phyloP scores from a whole-genome alignment of 1,140 invertebrate species.

The Cyphomyrmex costatus region DNA sequence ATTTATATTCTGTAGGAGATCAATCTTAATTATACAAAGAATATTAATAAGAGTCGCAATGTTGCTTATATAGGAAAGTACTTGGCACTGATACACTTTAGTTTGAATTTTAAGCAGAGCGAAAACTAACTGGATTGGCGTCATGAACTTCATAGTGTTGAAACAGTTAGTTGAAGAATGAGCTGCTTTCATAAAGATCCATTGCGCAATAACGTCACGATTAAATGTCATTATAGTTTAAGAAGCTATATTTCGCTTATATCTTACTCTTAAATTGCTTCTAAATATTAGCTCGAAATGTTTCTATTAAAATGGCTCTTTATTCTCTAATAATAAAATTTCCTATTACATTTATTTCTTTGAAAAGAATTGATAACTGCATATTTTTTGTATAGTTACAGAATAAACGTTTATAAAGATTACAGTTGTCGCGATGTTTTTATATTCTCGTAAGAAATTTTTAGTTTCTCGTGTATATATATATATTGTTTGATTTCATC shows the following conservation, averaged over 20 bases:
- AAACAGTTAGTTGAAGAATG: conserved; percentile 15
- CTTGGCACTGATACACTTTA: not conserved
- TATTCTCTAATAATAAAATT: not conserved
- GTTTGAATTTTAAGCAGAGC: conserved; percentile 1
- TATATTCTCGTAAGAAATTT: not conserved
- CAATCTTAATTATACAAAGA: conserved; percentile 6
- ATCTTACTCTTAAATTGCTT: not conserved
- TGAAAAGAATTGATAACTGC: not conserved
- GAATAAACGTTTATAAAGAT: not conserved
- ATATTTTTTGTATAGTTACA: not conserved
- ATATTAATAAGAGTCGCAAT: conserved; percentile 2
- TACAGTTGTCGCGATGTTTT: not conserved
- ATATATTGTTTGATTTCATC: not conserved
- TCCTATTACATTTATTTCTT: not conserved
- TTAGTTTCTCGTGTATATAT: not conserved
- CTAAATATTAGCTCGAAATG: not conserved
- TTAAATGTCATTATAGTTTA: conserved; percentile 8
- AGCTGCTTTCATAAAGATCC: not conserved
- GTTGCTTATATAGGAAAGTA: conserved; percentile 4
- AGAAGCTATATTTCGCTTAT: not conserved
- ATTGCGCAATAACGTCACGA: not conserved
- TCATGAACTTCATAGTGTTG: conserved; percentile 6
- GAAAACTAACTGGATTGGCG: not conserved
- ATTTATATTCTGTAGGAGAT: conserved; percentile 5
- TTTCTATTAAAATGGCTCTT: not conserved